Percentiles rank a stretch among this genome's conserved stretches.
These are phyloP conservation scores for Volucella zonaria DNA, from an alignment of 2,888 invertebrate species.

Conservation along the genomic window DNA sequence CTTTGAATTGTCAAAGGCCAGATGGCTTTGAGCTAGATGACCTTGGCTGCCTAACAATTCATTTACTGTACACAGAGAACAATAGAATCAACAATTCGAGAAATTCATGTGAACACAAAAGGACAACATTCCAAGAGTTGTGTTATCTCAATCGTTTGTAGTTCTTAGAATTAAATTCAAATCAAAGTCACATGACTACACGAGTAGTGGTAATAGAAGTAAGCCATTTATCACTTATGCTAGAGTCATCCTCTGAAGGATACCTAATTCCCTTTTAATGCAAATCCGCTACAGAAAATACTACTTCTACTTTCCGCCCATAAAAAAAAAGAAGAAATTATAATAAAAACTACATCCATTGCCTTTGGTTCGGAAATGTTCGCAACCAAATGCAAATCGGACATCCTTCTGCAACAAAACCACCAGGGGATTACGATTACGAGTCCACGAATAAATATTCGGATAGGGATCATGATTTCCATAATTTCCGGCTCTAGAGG, in stretches of 20 bases:
- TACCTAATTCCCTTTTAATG: neutral
- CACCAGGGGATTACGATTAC: conserved; percentile 10
- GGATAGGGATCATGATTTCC: conserved; percentile 48
- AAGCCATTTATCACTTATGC: conserved; percentile 20
- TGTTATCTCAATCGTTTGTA: too few relatives aligned
- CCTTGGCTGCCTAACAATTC: too few relatives aligned
- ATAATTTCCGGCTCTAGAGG: conserved; percentile 46
- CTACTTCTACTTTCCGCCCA: conserved; percentile 13
- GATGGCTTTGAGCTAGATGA: too few relatives aligned
- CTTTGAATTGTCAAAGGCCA: too few relatives aligned
- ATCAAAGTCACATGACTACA: too few relatives aligned
- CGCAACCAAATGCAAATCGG: conserved; percentile 54
- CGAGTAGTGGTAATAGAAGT: neutral
- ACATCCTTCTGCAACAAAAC: conserved; percentile 18
- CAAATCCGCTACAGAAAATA: neutral
- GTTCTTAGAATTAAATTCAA: too few relatives aligned
- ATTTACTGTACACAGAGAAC: too few relatives aligned
- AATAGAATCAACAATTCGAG: too few relatives aligned
- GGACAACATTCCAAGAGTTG: too few relatives aligned
- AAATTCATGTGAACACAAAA: too few relatives aligned
- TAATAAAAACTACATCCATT: conserved; percentile 34
- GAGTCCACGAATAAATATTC: neutral
- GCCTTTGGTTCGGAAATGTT: conserved; percentile 22
- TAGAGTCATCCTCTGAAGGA: neutral
- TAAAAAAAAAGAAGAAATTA: conserved; percentile 28